Conservation (phyloP, 2,113 vertebrate species). For the Dryoscopus gambensis region DNA sequence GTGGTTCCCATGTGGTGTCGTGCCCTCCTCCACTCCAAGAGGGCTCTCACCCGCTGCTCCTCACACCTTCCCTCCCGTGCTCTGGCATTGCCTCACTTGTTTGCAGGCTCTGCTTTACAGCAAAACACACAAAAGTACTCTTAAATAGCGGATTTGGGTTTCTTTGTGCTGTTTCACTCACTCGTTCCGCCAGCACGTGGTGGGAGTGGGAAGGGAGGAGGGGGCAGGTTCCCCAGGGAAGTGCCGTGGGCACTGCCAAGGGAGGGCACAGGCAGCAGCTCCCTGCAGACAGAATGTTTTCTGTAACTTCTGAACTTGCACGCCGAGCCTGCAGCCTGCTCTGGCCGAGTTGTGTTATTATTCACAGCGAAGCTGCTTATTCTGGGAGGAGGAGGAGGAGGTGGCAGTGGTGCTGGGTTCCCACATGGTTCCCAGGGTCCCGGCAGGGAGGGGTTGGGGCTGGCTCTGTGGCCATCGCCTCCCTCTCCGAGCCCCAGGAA, state of each 20-base stretch:
- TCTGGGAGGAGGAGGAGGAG: not conserved
- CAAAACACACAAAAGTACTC: not conserved
- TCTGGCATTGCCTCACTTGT: not conserved
- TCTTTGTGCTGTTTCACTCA: not conserved
- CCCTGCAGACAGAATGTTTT: not conserved
- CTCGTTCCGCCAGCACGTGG: not conserved
- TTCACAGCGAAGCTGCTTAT: not conserved
- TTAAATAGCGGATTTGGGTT: not conserved
- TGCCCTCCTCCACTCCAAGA: not conserved
- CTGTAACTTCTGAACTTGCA: not conserved
- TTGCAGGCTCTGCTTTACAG: not conserved
- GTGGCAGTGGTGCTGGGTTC: not conserved
- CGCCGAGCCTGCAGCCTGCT: not conserved
- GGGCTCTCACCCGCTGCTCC: not conserved
- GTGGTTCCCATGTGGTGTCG: rapidly evolving
- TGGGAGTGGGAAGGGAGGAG: not conserved
- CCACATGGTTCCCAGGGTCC: not conserved
- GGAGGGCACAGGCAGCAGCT: not conserved
- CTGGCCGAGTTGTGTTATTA: not conserved
- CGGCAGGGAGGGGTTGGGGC: not conserved
- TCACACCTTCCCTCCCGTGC: not conserved
- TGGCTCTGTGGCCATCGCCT: not conserved
- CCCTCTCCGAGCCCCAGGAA: not conserved
- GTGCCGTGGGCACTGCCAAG: rapidly evolving
- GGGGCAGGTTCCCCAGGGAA: not conserved